Percentiles rank a stretch among this genome's conserved stretches.
These are phyloP conservation scores for Sycobia sp. DNA, from an alignment of 1,140 invertebrate species.

Conservation along the genomic window DNA sequence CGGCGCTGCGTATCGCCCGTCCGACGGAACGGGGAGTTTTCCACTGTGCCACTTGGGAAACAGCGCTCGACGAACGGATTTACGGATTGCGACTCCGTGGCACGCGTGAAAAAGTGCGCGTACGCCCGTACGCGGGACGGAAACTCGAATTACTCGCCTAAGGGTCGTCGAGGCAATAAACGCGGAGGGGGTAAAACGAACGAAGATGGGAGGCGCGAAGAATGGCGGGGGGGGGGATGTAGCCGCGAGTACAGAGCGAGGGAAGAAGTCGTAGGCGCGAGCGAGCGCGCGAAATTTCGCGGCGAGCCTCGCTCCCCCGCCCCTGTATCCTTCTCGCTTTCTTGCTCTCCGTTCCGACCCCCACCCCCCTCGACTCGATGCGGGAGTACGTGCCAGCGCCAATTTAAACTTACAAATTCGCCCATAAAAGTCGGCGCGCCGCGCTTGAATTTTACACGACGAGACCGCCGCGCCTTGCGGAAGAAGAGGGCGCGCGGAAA, in stretches of 20 bases:
- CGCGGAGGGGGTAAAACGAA: neutral
- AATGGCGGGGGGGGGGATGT: too few species aligned
- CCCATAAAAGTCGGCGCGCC: slow-evolving; percentile 48
- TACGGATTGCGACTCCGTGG: too few species aligned
- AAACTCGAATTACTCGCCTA: slow-evolving; percentile 23
- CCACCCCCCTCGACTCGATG: too few species aligned
- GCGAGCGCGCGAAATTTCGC: slow-evolving; percentile 47
- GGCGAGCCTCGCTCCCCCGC: slow-evolving; percentile 33
- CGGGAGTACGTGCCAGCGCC: too few species aligned
- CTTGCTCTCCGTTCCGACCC: too few species aligned
- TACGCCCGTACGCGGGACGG: neutral
- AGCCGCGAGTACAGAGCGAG: too few species aligned
- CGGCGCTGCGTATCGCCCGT: too few species aligned
- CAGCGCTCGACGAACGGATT: too few species aligned
- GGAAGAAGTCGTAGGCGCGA: slow-evolving; percentile 24
- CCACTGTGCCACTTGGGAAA: too few species aligned
- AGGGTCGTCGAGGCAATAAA: slow-evolving; percentile 13
- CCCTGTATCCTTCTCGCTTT: too few species aligned
- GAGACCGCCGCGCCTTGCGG: slow-evolving; percentile 22
- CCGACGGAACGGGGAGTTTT: too few species aligned
- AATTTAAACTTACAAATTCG: slow-evolving; percentile 61
- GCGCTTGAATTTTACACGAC: slow-evolving; percentile 19
- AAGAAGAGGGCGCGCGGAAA: slow-evolving; percentile 5
- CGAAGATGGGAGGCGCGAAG: too few species aligned
- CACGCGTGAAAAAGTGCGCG: neutral